Percentiles rank a stretch among this genome's conserved stretches.
phyloP scores from a whole-genome alignment of 2,888 invertebrate genomes.

The Heliconius hortense region DNA sequence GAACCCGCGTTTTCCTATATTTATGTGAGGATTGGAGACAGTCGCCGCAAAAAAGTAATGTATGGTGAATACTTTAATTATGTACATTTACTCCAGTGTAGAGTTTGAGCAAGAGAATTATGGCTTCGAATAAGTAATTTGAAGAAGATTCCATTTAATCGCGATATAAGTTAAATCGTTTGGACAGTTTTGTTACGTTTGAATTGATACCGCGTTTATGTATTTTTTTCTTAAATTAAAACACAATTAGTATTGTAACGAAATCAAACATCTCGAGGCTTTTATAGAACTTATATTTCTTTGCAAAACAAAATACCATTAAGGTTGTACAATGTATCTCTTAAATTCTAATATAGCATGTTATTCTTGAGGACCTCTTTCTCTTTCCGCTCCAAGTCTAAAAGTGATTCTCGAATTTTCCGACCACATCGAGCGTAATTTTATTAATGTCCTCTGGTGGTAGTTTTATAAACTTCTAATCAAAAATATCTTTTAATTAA shows the following conservation, averaged over 20 bases:
- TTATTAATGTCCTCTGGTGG: too few species aligned
- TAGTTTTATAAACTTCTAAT: too few species aligned
- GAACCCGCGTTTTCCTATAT: conserved; percentile 52
- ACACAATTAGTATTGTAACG: background rate
- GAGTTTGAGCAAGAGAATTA: conserved; percentile 21
- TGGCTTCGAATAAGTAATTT: conserved; percentile 1
- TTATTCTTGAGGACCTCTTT: too few species aligned
- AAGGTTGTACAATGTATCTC: too few species aligned
- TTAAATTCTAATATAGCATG: too few species aligned
- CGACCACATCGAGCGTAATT: too few species aligned
- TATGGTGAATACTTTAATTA: conserved; percentile 32
- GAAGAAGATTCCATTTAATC: conserved; percentile 22
- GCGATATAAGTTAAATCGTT: conserved; percentile 11
- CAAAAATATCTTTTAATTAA: too few species aligned
- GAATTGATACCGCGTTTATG: background rate
- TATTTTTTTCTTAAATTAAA: background rate
- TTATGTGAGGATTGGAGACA: conserved; percentile 34
- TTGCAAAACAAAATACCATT: too few species aligned
- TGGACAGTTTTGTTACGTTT: conserved; percentile 4
- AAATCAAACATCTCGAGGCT: too few species aligned
- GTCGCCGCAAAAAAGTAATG: conserved; percentile 31
- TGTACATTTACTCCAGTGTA: conserved; percentile 19
- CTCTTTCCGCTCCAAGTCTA: too few species aligned
- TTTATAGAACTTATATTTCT: too few species aligned
- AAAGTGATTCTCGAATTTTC: too few species aligned